Percentiles rank a stretch among this genome's conserved stretches.
Evolutionary conservation across 1,140 invertebrate species (phyloP).

Genomic region (Phymorhynchus buccinoides): DNA sequence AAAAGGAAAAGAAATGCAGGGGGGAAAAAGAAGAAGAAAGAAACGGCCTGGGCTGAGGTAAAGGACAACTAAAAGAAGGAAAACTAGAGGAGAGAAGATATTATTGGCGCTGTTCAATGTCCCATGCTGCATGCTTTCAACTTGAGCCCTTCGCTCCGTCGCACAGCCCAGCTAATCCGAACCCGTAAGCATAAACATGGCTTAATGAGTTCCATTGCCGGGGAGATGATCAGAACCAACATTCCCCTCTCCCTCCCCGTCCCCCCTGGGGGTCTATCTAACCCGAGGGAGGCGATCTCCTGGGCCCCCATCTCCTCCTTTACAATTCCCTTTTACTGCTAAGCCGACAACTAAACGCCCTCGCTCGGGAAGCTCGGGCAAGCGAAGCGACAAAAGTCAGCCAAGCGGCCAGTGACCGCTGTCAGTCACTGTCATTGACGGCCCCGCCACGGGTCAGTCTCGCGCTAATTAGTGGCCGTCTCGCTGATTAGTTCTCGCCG

Average conservation of each 20-base stretch:
- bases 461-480: constrained; percentile 30
- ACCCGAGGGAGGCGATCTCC: not conserved
- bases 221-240: not conserved
- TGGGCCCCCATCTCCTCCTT: too few species aligned
- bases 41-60: not conserved
- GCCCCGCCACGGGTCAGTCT: constrained; percentile 31
- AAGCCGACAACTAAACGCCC: constrained; percentile 15
- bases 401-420: constrained; percentile 6
- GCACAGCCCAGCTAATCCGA: not conserved
- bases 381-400: constrained; percentile 15
- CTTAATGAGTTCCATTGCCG: not conserved
- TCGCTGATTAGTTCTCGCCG: constrained; percentile 35
- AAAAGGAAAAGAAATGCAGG: not conserved
- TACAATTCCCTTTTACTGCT: not conserved
- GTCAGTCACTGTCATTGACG: constrained; percentile 30
- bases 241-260: not conserved
- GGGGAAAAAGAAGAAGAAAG: not conserved
- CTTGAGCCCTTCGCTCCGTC: not conserved
- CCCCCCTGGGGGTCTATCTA: not conserved
- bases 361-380: not conserved
- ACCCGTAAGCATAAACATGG: not conserved
- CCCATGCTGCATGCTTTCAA: not conserved
- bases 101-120: not conserved
- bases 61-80: not conserved
- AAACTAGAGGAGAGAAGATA: not conserved